Evolutionary conservation across 1,140 invertebrate genomes (phyloP), one percentile per base, ranked within the genome.

Genomic region (Hirudo medicinalis): DNA sequence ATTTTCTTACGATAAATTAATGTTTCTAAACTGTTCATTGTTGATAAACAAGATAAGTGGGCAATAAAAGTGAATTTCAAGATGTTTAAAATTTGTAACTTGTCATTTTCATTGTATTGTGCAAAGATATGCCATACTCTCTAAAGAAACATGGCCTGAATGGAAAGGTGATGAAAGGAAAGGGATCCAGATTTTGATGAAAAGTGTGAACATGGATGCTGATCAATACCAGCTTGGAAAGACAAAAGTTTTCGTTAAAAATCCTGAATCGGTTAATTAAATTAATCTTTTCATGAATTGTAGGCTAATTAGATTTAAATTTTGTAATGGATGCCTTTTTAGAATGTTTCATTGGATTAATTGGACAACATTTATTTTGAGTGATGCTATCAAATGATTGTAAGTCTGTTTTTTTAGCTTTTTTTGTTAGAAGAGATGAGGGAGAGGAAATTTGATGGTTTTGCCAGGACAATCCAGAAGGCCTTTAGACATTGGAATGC

Each of bases 201-300:
- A 78, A 0, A 83, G 81, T 53, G 84, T 86, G 5, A 85, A 86
- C 75, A 87, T 90, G 78, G 86, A 88, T 60, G 75, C 71, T 11
- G 83, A 84, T 22, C 87, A 90, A 76, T 90, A 85, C 76, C 88
- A 90, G 76, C 80, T 90, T 13, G 89, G 89, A 15, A 84, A 83
- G 72, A 86, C 86, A 0, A 90, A 90, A 82, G 83, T 90, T 19
- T 90, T 90, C 76, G 85, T 90, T 67, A 90, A 90, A 80, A 88
- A 88, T 70, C 88, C 88, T 20, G 88, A 89, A 83, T 89, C 86
- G 66, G 88, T 89, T 79, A 84, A 84, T 80, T 72, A 25, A 8
- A n/a, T 40, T 11, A 40, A 40, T 40, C 11, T 17, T 17, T 49
- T 49, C 5, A 5, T 49, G 3, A 49, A 49, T 49, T 49, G 11